A percentile compares a stretch with the other conserved stretches of the same genome.
Evolutionary conservation across 2,113 vertebrate genomes (phyloP).

Genomic region (Anhinga rufa): DNA sequence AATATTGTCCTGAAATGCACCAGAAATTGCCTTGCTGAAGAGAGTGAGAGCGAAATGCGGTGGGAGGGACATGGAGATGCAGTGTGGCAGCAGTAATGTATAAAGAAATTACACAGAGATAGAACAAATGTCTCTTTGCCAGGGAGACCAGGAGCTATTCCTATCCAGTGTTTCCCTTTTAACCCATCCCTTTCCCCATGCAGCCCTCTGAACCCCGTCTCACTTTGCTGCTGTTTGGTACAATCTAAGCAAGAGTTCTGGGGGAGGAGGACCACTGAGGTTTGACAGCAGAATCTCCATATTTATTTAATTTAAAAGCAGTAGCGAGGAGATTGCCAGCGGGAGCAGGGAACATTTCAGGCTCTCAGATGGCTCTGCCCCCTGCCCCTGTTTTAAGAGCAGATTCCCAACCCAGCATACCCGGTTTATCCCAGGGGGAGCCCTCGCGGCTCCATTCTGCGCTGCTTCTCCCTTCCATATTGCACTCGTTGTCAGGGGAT

Average conservation of each 20-base stretch:
- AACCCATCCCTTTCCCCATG: background rate
- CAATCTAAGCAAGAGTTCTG: background rate
- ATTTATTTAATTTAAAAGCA: conserved; percentile 41
- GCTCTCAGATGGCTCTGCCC: conserved; percentile 16
- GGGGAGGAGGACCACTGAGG: background rate
- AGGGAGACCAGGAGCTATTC: conserved; percentile 43
- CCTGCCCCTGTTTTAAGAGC: conserved; percentile 25
- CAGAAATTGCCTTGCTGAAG: conserved; percentile 57
- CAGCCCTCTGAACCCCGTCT: background rate
- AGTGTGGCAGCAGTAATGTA: conserved; percentile 60
- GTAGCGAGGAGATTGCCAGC: background rate
- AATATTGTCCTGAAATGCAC: conserved; percentile 68
- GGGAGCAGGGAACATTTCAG: conserved; percentile 27
- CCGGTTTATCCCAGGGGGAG: conserved; percentile 39
- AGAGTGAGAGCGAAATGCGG: conserved; percentile 54
- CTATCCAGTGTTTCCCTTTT: conserved; percentile 5
- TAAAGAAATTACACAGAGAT: conserved; percentile 57
- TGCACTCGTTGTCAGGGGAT: background rate
- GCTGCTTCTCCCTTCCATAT: background rate
- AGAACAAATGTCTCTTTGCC: conserved; percentile 51
- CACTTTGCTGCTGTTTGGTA: background rate
- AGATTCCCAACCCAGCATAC: conserved; percentile 38
- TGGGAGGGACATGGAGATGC: conserved; percentile 63
- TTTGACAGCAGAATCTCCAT: conserved; percentile 27
- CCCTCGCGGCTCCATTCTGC: conserved; percentile 1